Evolutionary conservation across 2,797 vertebrate genomes (phyloP).

Genomic region (Crossoptilon crossoptilon): DNA sequence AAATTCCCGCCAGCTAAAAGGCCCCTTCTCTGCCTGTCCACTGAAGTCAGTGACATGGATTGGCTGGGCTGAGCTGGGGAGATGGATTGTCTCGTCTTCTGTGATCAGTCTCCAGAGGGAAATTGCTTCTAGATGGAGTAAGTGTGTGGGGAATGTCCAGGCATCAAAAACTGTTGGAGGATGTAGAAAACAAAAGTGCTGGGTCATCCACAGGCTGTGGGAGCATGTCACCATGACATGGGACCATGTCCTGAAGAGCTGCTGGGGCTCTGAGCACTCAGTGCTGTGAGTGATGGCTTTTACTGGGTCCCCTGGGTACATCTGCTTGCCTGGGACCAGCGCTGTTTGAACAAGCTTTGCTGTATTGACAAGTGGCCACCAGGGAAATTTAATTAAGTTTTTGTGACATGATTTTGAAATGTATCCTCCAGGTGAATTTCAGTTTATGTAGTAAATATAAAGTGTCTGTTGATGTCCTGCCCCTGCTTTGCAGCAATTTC

Average conservation of each 20-base stretch:
- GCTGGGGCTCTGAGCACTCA: rapidly evolving
- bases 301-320: rapidly evolving
- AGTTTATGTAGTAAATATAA: not conserved
- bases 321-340: not conserved
- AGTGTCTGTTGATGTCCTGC: not conserved
- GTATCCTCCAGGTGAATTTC: not conserved
- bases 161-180: not conserved
- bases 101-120: not conserved
- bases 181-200: not conserved
- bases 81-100: not conserved
- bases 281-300: not conserved
- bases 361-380: not conserved
- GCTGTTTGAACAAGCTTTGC: not conserved
- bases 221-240: not conserved
- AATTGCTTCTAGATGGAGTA: not conserved
- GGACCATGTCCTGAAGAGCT: not conserved
- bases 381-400: not conserved
- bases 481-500: not conserved
- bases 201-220: not conserved
- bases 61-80: not conserved
- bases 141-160: rapidly evolving
- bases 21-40: not conserved
- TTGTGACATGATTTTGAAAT: not conserved
- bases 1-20: not conserved
- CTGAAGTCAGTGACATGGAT: not conserved